Percentiles rank a stretch among this genome's conserved stretches.
Conservation (phyloP, 2,888 invertebrate species). For the Sesia apiformis region DNA sequence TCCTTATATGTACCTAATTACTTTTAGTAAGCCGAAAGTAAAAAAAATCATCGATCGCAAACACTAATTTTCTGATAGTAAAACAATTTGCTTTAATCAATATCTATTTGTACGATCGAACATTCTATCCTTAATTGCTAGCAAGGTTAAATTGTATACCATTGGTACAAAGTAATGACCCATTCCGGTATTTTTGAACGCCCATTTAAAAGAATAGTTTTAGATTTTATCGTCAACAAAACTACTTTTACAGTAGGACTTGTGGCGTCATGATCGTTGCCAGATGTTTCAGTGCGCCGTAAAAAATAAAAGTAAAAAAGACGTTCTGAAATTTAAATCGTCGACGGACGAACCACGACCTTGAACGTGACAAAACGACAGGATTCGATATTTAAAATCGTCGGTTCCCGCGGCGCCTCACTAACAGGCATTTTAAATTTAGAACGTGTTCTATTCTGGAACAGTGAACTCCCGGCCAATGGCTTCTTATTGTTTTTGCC, state of each 20-base stretch:
- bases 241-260: conserved; percentile 20
- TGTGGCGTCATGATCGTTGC: conserved; percentile 22
- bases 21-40: too few relatives aligned
- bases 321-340: conserved; percentile 4
- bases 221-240: conserved; percentile 32
- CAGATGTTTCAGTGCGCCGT: conserved; percentile 37
- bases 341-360: conserved; percentile 32
- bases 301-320: conserved; percentile 14
- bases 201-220: conserved; percentile 22
- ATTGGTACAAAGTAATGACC: conserved; percentile 28
- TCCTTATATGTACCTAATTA: too few relatives aligned
- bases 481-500: conserved; percentile 59
- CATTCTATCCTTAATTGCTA: conserved; percentile 20
- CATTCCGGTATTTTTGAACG: conserved; percentile 26
- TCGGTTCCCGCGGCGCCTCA: conserved; percentile 60
- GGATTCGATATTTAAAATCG: conserved; percentile 56
- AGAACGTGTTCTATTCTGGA: conserved; percentile 67
- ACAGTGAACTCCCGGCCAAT: conserved; percentile 63
- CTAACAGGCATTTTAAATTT: conserved; percentile 65
- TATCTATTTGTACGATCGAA: conserved; percentile 22
- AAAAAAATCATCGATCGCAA: too few relatives aligned
- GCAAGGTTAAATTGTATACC: conserved; percentile 24
- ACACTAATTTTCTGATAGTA: background rate
- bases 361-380: conserved; percentile 66
- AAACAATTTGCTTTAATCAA: background rate